These are phyloP conservation scores for Himalopsyche phryganea DNA, from an alignment of 1,140 invertebrate species.

Conservation along the genomic window DNA sequence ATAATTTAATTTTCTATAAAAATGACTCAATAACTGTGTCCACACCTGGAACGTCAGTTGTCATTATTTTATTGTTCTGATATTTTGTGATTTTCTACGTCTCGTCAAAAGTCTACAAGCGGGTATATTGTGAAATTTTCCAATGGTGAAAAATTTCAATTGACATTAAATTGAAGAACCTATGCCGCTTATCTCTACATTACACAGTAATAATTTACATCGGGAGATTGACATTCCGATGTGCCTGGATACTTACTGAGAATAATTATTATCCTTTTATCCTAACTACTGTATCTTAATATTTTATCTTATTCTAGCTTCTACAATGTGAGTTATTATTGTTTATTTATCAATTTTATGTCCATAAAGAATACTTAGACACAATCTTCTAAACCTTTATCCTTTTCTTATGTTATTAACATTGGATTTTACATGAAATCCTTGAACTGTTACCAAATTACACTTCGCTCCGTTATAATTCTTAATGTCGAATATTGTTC, in stretches of 20 bases:
- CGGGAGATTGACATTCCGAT: conserved; percentile 2
- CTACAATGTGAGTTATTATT: background rate
- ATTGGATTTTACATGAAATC: too few relatives aligned
- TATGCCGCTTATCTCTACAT: background rate
- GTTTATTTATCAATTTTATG: background rate
- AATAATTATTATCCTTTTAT: too few relatives aligned
- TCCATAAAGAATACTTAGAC: background rate
- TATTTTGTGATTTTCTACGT: conserved; percentile 1
- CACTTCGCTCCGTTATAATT: too few relatives aligned
- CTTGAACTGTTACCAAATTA: too few relatives aligned
- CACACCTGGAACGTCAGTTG: conserved; percentile 4
- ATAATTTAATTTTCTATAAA: too few relatives aligned
- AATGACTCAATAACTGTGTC: background rate
- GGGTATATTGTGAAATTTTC: background rate
- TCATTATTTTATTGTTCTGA: conserved; percentile 10
- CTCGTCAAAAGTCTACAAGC: background rate
- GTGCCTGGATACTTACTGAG: background rate
- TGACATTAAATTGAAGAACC: background rate
- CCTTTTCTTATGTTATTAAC: background rate
- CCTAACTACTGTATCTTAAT: too few relatives aligned
- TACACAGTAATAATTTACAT: background rate
- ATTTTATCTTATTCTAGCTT: background rate
- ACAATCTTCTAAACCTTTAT: background rate
- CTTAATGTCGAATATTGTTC: too few relatives aligned
- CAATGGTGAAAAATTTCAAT: background rate